Percentiles rank a stretch among this genome's conserved stretches.
Conservation (phyloP, 2,113 vertebrate genomes). For the Xyrauchen texanus region DNA sequence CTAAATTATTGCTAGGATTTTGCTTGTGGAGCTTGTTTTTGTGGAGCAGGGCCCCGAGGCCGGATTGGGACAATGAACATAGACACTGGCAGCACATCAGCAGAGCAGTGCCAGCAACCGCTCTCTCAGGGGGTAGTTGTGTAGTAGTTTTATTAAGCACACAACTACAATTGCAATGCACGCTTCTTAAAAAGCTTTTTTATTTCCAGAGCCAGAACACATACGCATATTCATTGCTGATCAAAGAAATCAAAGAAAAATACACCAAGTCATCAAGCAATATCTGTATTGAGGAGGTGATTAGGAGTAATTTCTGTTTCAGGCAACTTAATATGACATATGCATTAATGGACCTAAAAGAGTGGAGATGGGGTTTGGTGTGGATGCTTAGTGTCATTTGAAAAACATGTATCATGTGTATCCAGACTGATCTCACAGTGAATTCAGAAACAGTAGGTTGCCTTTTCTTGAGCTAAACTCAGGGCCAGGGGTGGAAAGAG, state of each 20-base stretch:
- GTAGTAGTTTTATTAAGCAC: not conserved
- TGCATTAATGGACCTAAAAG: not conserved
- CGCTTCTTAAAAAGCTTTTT: not conserved
- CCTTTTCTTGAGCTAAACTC: too few relatives aligned
- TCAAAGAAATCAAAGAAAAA: not conserved
- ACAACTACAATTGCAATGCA: not conserved
- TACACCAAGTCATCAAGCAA: not conserved
- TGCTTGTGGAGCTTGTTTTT: constrained; percentile 1
- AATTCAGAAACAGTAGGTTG: too few relatives aligned
- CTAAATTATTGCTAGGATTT: not conserved
- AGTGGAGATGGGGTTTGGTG: not conserved
- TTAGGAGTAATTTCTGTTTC: not conserved
- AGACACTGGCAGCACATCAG: constrained; percentile 1
- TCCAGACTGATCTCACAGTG: too few relatives aligned
- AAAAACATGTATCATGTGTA: too few relatives aligned
- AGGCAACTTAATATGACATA: not conserved
- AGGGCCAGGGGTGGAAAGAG: too few relatives aligned
- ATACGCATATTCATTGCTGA: too few relatives aligned
- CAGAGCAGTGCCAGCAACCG: constrained; percentile 10
- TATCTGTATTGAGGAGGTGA: not conserved
- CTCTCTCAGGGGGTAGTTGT: not conserved
- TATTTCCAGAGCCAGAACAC: not conserved
- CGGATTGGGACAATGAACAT: constrained; percentile 2
- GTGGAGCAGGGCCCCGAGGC: constrained; percentile 8
- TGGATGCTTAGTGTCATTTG: not conserved